Base-by-base conservation (phyloP, 2,888 invertebrate species). In the Dyspetes luteomarginatus region DNA sequence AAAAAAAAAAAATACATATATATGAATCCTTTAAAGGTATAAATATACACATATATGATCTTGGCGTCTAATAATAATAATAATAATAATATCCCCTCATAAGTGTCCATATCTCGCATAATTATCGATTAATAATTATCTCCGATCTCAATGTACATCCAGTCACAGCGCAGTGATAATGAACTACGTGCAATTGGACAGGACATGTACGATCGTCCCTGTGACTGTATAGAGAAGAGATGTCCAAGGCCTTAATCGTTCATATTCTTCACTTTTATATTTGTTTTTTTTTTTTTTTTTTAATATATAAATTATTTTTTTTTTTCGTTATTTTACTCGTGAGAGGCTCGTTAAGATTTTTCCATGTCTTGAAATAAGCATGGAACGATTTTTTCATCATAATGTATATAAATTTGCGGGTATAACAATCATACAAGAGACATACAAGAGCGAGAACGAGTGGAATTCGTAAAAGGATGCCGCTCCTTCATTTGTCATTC, bases 401-500 rank as follows among this genome's bases (percentile, higher is more conserved):
- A 30, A 48, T 56, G 19, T 28, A 15, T 62, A 55, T 28, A 65
- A 67, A 67, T 67, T 52, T 52, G 50, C 65, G 30, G 19, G 43
- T 17, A 22, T 12, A n/a, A n/a, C 12, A 12, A 1, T 48, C 17
- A 48, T 17, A 48, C 17, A 48, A 15, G 17, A 2, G 48, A 17
- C 48, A 45, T 48, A 22, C n/a, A 60, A 45, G 30, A 48, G 48
- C 41, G 24, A 17, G 36, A 67, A 64, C 60, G 69, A 43, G n/a
- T 55, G 15, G 78, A 75, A 79, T 83, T 84, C 73, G 75, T 80
- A 56, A 55, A 77, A 76, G 73, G 74, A 81, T 30, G 84, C 86
- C 85, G 84, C 83, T 83, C 67, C 83, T 88, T 86, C 88, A 88
- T 88, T 88, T 87, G 87, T 88, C 87, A 86, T 84, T 76, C 82